These are phyloP conservation scores for Halesus radiatus DNA, from an alignment of 1,140 invertebrate species.

Conservation along the genomic window DNA sequence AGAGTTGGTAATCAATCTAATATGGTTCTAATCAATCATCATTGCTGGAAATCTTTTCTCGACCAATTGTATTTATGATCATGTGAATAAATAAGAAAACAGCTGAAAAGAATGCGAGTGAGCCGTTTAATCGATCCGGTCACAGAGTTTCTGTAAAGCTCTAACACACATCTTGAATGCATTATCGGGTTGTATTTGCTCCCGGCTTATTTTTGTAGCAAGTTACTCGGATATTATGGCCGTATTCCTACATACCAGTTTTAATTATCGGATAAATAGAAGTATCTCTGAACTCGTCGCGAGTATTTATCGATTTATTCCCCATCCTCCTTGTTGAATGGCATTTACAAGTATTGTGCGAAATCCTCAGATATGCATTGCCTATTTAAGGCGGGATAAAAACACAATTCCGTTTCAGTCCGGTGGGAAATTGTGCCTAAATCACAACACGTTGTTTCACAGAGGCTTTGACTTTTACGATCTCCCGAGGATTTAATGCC, in stretches of 20 bases:
- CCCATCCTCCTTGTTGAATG: neutral
- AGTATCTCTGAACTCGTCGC: neutral
- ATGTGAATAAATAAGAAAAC: neutral
- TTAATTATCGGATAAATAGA: neutral
- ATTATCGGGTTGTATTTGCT: slow-evolving; percentile 6
- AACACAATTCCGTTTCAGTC: too few relatives aligned
- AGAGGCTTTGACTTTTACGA: slow-evolving; percentile 38
- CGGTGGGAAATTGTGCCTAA: slow-evolving; percentile 26
- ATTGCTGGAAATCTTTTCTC: too few relatives aligned
- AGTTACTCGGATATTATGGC: neutral
- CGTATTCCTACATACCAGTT: slow-evolving; percentile 7
- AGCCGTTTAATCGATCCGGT: neutral
- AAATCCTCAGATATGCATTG: neutral
- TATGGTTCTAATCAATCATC: too few relatives aligned
- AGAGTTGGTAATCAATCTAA: too few relatives aligned
- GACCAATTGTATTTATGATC: too few relatives aligned
- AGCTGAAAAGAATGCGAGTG: neutral
- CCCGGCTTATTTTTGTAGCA: slow-evolving; percentile 11
- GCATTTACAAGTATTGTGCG: neutral
- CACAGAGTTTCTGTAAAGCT: neutral
- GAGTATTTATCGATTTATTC: neutral
- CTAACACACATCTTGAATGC: slow-evolving; percentile 8
- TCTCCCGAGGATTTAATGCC: slow-evolving; percentile 33
- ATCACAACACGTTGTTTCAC: slow-evolving; percentile 30
- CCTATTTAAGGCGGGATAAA: neutral